Conservation (phyloP, 2,888 invertebrate genomes). For the Diarsia dahlii region DNA sequence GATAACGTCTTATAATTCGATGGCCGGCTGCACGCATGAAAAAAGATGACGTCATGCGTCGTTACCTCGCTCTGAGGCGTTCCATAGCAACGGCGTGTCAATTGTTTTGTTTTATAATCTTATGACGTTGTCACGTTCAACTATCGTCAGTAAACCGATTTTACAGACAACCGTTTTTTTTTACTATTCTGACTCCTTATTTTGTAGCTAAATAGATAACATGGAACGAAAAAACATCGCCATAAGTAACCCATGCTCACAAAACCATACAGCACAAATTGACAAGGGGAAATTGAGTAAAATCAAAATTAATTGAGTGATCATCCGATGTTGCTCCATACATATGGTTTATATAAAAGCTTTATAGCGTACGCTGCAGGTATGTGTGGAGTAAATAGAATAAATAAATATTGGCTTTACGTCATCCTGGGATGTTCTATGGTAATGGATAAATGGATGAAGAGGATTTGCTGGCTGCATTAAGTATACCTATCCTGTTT, state of each 20-base stretch:
- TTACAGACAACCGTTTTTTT: no score
- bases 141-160: no score
- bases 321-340: slow-evolving; percentile 61
- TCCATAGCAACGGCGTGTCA: no score
- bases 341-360: slow-evolving; percentile 73
- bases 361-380: slow-evolving; percentile 62
- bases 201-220: neutral
- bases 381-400: slow-evolving; percentile 70
- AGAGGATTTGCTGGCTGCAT: slow-evolving; percentile 46
- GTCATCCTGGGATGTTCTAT: slow-evolving; percentile 34
- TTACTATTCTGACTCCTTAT: neutral
- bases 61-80: no score
- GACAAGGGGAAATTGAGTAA: slow-evolving; percentile 61
- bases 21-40: no score
- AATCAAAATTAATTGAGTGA: slow-evolving; percentile 63
- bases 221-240: neutral
- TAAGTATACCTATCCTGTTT: neutral
- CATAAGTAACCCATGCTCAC: slow-evolving; percentile 13
- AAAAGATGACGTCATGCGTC: no score
- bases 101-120: no score
- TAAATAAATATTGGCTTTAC: slow-evolving; percentile 70
- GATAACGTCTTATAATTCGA: no score
- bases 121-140: no score
- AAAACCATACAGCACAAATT: slow-evolving; percentile 32
- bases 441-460: slow-evolving; percentile 49